Evolutionary conservation across 2,113 vertebrate species (phyloP).

Genomic region (Bufo gargarizans): DNA sequence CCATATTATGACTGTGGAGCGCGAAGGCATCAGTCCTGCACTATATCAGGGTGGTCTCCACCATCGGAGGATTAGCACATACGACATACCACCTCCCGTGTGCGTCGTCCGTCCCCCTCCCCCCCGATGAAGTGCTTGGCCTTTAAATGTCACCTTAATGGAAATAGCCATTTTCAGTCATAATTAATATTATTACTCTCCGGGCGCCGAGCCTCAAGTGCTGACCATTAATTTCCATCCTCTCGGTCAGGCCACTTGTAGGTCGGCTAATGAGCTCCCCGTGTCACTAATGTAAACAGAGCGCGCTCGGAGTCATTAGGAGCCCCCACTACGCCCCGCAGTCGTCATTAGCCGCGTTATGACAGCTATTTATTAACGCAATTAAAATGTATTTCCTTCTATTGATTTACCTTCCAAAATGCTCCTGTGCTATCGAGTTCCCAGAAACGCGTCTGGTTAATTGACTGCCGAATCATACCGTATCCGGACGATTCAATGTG

Average conservation of each 20-base stretch:
- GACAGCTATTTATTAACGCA: neutral
- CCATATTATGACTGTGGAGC: too few relatives aligned
- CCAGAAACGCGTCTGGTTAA: neutral
- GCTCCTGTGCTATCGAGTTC: neutral
- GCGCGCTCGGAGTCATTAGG: neutral
- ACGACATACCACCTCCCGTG: neutral
- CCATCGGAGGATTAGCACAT: too few relatives aligned
- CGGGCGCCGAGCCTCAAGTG: neutral
- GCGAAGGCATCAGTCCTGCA: too few relatives aligned
- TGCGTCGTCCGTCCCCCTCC: too few relatives aligned
- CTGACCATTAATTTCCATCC: neutral
- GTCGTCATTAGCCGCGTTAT: too few relatives aligned
- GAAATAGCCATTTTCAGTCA: neutral
- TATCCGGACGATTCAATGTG: neutral
- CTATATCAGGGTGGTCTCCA: too few relatives aligned
- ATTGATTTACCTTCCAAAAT: conserved; percentile 1
- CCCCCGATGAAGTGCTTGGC: neutral
- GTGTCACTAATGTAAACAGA: conserved; percentile 3
- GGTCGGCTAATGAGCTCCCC: conserved; percentile 7
- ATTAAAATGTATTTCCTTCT: neutral
- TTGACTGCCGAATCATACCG: neutral
- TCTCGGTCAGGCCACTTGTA: neutral
- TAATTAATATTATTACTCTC: conserved; percentile 19
- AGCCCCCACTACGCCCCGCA: neutral
- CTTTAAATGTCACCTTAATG: neutral